These are phyloP conservation scores for Sebastes vulpes DNA, from an alignment of 2,797 vertebrate species.

Conservation along the genomic window DNA sequence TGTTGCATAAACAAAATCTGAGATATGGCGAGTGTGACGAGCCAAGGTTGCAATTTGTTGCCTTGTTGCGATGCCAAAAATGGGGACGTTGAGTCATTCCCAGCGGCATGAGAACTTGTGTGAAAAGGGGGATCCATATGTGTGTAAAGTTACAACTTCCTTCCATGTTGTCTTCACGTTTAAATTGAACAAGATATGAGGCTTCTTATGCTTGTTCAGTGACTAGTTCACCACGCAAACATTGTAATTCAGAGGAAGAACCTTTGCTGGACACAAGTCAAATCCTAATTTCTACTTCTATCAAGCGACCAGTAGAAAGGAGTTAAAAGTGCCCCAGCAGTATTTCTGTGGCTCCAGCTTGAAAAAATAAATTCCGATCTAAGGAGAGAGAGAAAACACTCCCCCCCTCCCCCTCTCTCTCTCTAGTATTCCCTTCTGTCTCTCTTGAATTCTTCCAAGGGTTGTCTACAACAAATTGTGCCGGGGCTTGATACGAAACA, in stretches of 20 bases:
- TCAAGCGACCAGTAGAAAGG: not conserved
- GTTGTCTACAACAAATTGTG: conserved; percentile 32
- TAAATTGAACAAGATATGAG: not conserved
- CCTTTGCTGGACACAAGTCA: not conserved
- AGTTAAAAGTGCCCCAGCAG: not conserved
- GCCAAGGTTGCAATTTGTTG: not conserved
- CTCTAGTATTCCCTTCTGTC: conserved; percentile 9
- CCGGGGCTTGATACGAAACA: conserved; percentile 4
- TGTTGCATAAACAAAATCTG: not conserved
- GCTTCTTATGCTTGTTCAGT: not conserved
- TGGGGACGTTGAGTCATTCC: not conserved
- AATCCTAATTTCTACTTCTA: not conserved
- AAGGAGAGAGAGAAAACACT: not conserved
- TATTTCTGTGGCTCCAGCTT: not conserved
- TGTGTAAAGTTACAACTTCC: not conserved
- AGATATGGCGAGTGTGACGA: not conserved
- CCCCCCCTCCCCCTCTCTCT: not conserved
- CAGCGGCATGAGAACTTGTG: not conserved
- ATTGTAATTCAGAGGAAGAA: too few species aligned
- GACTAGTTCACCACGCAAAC: not conserved
- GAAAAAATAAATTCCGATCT: not conserved
- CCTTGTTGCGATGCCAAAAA: not conserved
- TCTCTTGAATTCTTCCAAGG: conserved; percentile 21
- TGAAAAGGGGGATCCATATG: not conserved
- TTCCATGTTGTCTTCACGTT: not conserved